Evolutionary conservation across 2,113 vertebrate species (phyloP).

Genomic region (Misgurnus mizolepis): DNA sequence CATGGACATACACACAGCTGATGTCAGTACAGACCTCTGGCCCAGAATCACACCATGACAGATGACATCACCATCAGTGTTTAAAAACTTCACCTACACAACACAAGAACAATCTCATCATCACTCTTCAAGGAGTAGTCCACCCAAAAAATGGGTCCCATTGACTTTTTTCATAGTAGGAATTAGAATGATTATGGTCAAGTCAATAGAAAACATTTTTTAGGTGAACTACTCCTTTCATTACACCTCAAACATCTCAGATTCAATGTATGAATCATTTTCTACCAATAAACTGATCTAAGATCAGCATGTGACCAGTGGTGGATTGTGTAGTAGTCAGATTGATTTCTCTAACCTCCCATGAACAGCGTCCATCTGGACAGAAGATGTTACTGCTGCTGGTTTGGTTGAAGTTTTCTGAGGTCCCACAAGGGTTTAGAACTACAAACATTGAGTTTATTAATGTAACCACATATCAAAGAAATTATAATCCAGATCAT

Average conservation of each 20-base stretch:
- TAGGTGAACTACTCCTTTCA: too few relatives aligned
- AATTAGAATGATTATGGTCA: too few relatives aligned
- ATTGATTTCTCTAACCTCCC: slow-evolving; percentile 79
- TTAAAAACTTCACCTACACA: slow-evolving; percentile 77
- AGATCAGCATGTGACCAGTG: not conserved
- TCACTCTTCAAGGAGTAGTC: not conserved
- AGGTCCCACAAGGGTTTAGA: slow-evolving; percentile 67
- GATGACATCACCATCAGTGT: slow-evolving; percentile 64
- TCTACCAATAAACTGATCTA: too few relatives aligned
- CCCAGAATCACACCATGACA: slow-evolving; percentile 83
- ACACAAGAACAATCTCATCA: not conserved
- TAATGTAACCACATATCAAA: not conserved
- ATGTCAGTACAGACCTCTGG: slow-evolving; percentile 76
- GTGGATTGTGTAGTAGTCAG: not conserved
- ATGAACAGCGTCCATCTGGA: slow-evolving; percentile 73
- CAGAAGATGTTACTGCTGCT: slow-evolving; percentile 39
- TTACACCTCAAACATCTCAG: too few relatives aligned
- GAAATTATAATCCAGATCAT: too few relatives aligned
- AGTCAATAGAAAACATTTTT: too few relatives aligned
- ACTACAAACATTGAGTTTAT: slow-evolving; percentile 54
- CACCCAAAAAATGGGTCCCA: not conserved
- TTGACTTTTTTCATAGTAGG: too few relatives aligned
- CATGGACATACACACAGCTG: slow-evolving; percentile 75
- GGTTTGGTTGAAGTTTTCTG: not conserved
- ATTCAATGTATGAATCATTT: too few relatives aligned